A percentile compares a stretch with the other conserved stretches of the same genome.
Conservation (phyloP, 92 coral and sea anemone genomes). For the Parazoanthus atlanticus region DNA sequence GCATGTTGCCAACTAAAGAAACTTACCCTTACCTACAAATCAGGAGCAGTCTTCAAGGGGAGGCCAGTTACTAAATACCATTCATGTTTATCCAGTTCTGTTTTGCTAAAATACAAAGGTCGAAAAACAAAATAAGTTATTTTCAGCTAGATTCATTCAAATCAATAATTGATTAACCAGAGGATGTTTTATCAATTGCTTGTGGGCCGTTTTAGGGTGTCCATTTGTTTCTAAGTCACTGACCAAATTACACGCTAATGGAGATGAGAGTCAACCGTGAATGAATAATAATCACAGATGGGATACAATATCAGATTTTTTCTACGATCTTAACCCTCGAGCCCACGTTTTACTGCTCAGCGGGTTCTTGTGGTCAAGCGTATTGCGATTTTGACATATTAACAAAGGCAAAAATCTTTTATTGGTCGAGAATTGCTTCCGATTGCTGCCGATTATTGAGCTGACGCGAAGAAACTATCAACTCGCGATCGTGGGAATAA, state of each 20-base stretch:
- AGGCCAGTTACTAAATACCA: not conserved
- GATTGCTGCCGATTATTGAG: no score
- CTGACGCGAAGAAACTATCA: no score
- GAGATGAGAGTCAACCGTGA: not conserved
- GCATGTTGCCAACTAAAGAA: no score
- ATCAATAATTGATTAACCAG: not conserved
- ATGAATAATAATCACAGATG: not conserved
- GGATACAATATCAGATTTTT: no score
- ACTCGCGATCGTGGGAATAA: no score
- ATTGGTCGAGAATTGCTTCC: no score
- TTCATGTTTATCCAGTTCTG: not conserved
- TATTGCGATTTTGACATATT: no score
- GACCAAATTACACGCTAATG: not conserved
- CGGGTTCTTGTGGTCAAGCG: no score
- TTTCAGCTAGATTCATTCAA: not conserved
- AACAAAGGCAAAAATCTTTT: no score
- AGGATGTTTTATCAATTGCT: not conserved
- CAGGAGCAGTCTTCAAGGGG: not conserved
- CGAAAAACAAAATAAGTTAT: not conserved
- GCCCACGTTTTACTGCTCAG: no score
- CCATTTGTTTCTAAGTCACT: not conserved
- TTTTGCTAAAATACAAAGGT: not conserved
- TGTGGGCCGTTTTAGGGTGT: conserved; percentile 9
- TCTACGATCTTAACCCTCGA: no score
- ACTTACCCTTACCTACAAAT: not conserved